Evolutionary conservation across 2,888 invertebrate species (phyloP), one percentile per base, ranked within the genome.

Genomic region (Aquatica leii): DNA sequence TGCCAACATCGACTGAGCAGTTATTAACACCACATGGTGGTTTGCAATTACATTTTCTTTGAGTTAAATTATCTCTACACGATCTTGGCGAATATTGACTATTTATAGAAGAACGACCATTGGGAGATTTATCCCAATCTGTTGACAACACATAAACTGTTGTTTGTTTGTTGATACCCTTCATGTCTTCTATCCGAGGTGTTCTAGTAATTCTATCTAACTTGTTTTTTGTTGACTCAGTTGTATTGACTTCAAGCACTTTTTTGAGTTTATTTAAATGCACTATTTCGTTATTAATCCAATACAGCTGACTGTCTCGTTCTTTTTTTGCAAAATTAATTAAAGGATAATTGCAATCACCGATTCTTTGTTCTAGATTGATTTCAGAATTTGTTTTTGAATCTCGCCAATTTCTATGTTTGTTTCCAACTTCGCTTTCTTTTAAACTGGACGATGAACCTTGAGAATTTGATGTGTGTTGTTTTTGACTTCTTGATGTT

Each of bases 201-300:
- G 59, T 57, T 31, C 56, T 24, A 24, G 53, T 40, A 62, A 20
- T n/a, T 21, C 11, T 15, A 1, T 43, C 17, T 1, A 34, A 8
- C 1, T 8, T 20, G 20, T 31, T 15, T 4, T 34, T 18, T 1
- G 37, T 14, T 6, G 18, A 40, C 12, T 18, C 15, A 17, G 21
- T 12, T 3, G 8, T 17, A 14, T 46, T 46, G 2, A 34, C 1
- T 69, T 81, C 78, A 12, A 82, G 69, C 24, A 81, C 77, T 69
- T 78, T 75, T 75, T 85, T 86, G 12, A 87, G 74, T 71, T 85
- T 85, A 18, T 79, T 82, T 18, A 87, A 76, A 72, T 87, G 85
- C 40, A 81, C 79, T 12, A 87, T 87, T 74, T 87, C 86, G 66
- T 83, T 84, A 41, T 84, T 84, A 35, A 87, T 87, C 86, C 86